These are phyloP conservation scores for Nemopilema nomurai DNA, from an alignment of 30 jellyfish, hydroid and myxozoan genomes.

Conservation along the genomic window DNA sequence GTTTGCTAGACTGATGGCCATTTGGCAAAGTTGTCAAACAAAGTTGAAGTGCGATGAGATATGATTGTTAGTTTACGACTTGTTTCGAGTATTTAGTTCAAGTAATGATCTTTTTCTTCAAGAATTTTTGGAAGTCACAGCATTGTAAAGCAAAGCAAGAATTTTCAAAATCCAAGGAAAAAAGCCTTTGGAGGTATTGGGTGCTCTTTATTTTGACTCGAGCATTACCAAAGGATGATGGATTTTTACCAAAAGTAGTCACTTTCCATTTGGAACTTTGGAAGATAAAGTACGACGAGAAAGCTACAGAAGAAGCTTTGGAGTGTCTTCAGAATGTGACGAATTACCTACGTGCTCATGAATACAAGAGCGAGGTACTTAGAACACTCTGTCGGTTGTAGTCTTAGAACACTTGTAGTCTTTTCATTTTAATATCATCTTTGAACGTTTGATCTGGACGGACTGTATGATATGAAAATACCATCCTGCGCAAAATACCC, in stretches of 20 bases:
- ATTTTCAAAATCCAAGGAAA: not conserved
- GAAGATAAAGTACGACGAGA: not conserved
- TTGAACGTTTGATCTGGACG: too few species aligned
- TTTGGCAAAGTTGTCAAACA: not conserved
- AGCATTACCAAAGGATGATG: not conserved
- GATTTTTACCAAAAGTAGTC: not conserved
- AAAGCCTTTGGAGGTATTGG: slow-evolving; percentile 12
- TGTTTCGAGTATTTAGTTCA: too few species aligned
- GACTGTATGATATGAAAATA: too few species aligned
- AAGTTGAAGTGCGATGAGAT: not conserved
- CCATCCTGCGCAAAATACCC: too few species aligned
- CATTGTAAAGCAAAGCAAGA: slow-evolving; percentile 29
- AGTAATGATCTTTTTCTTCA: not conserved
- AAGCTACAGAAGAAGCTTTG: slow-evolving; percentile 11
- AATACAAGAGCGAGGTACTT: slow-evolving; percentile 22
- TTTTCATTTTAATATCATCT: too few species aligned
- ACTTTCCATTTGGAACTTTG: slow-evolving; percentile 1
- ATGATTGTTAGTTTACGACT: too few species aligned
- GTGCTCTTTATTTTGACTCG: slow-evolving; percentile 4
- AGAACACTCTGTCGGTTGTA: not conserved
- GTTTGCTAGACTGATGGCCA: not conserved
- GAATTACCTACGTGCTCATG: slow-evolving; percentile 2
- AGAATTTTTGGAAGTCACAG: slow-evolving; percentile 50
- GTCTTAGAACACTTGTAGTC: too few species aligned
- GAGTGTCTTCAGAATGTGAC: slow-evolving; percentile 1